These are phyloP conservation scores for Esox niger DNA, from an alignment of 2,113 vertebrate species.

Conservation along the genomic window DNA sequence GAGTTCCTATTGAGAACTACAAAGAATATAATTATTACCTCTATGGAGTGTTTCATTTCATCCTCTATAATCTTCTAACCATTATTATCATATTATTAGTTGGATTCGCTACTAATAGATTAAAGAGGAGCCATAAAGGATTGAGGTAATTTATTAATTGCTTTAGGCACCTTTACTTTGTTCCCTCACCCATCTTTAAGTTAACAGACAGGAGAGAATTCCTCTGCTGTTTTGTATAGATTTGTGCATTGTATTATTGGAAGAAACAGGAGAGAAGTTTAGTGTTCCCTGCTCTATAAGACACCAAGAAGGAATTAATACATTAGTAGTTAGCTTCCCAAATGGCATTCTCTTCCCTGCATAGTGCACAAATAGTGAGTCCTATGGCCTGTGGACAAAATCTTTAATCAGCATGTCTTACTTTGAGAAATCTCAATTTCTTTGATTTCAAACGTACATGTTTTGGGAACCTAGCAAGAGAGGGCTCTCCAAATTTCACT, in stretches of 20 bases:
- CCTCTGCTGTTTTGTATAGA: slow-evolving; percentile 53
- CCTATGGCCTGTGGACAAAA: too few relatives aligned
- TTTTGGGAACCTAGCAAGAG: slow-evolving; percentile 70
- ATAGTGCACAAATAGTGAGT: too few relatives aligned
- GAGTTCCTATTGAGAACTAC: slow-evolving; percentile 47
- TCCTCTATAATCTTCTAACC: slow-evolving; percentile 52
- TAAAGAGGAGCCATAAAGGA: slow-evolving; percentile 57
- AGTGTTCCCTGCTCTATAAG: slow-evolving; percentile 30
- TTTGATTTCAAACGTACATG: slow-evolving; percentile 73
- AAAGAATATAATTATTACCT: slow-evolving; percentile 66
- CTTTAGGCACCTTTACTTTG: slow-evolving; percentile 59
- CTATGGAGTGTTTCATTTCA: slow-evolving; percentile 54
- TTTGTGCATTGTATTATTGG: slow-evolving; percentile 25
- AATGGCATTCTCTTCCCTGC: too few relatives aligned
- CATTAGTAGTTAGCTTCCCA: too few relatives aligned
- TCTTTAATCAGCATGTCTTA: slow-evolving; percentile 61
- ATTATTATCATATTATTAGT: slow-evolving; percentile 64
- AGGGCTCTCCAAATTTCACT: slow-evolving; percentile 42
- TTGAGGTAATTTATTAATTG: slow-evolving; percentile 71
- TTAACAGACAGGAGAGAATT: slow-evolving; percentile 51
- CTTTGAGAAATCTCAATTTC: slow-evolving; percentile 63
- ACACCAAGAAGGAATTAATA: slow-evolving; percentile 43
- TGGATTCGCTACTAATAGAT: slow-evolving; percentile 68
- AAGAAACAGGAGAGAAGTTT: neutral
- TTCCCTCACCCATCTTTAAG: slow-evolving; percentile 43